A percentile compares a stretch with the other conserved stretches of the same genome.
These are phyloP conservation scores for Hyaena hyaena DNA, from an alignment of 2,113 vertebrate genomes.

Conservation along the genomic window DNA sequence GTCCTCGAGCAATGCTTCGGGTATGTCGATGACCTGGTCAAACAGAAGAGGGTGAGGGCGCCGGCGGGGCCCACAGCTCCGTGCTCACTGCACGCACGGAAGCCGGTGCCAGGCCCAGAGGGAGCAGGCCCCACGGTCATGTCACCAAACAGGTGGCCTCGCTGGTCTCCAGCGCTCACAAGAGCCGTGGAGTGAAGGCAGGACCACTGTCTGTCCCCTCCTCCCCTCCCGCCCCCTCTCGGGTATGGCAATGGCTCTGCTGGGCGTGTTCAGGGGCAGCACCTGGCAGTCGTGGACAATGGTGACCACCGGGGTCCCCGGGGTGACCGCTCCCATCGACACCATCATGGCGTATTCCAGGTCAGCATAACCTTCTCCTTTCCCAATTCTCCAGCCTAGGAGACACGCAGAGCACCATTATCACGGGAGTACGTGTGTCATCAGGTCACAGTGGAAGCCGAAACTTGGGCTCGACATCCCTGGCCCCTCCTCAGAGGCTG, in stretches of 20 bases:
- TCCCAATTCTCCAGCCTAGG: constrained; percentile 95
- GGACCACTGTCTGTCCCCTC: neutral
- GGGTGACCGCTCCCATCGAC: constrained; percentile 91
- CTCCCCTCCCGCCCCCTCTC: rapidly evolving
- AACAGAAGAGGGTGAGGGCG: neutral
- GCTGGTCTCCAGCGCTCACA: rapidly evolving
- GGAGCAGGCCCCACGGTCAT: rapidly evolving
- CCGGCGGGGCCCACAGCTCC: rapidly evolving
- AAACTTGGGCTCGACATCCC: neutral
- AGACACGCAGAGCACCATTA: neutral
- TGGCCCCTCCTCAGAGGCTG: neutral
- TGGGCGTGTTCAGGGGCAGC: neutral
- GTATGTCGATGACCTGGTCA: constrained; percentile 92
- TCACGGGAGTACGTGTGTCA: neutral
- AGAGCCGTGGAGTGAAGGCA: rapidly evolving
- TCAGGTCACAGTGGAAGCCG: neutral
- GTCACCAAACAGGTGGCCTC: rapidly evolving
- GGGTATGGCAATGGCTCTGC: neutral
- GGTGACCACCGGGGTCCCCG: constrained; percentile 92
- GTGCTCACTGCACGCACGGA: rapidly evolving
- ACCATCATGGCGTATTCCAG: constrained; percentile 98
- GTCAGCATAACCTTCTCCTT: constrained; percentile 97
- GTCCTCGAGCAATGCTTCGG: constrained; percentile 90
- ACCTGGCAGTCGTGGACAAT: constrained; percentile 98
- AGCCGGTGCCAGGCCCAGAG: rapidly evolving